phyloP scores from a whole-genome alignment of 1,140 invertebrate species.

The Neoseiulus cucumeris region DNA sequence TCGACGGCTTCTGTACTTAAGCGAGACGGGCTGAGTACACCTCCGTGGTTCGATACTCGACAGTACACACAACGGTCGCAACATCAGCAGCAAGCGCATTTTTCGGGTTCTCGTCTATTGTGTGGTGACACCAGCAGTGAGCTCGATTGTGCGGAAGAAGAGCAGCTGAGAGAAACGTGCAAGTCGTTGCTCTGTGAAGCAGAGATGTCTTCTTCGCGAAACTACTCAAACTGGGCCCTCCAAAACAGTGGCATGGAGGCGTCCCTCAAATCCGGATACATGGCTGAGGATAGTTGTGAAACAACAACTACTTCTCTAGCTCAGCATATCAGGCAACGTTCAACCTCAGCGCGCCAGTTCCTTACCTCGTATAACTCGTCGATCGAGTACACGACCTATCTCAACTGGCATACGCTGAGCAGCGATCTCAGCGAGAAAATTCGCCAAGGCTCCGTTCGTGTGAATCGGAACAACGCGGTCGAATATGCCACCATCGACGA shows the following conservation, averaged over 20 bases:
- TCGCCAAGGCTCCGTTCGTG: background rate
- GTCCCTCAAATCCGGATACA: constrained; percentile 1
- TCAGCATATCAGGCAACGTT: background rate
- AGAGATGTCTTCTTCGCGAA: no score
- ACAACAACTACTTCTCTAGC: background rate
- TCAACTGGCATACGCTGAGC: background rate
- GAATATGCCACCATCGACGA: constrained; percentile 8
- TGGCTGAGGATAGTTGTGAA: constrained; percentile 2
- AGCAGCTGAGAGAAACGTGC: no score
- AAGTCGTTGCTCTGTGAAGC: no score
- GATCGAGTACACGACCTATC: constrained; percentile 2
- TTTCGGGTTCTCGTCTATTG: no score
- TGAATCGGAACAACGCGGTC: background rate
- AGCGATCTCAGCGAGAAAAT: constrained; percentile 9
- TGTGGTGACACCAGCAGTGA: no score
- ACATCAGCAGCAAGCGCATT: no score
- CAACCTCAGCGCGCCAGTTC: constrained; percentile 1
- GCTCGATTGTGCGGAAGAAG: no score
- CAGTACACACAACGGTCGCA: no score
- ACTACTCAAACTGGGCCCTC: background rate
- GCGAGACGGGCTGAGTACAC: no score
- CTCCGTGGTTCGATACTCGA: no score
- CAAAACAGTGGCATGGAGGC: background rate
- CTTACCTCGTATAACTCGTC: background rate
- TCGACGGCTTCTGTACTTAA: no score